Base-by-base conservation (phyloP, 2,888 invertebrate genomes). In the Apodemia duryi region DNA sequence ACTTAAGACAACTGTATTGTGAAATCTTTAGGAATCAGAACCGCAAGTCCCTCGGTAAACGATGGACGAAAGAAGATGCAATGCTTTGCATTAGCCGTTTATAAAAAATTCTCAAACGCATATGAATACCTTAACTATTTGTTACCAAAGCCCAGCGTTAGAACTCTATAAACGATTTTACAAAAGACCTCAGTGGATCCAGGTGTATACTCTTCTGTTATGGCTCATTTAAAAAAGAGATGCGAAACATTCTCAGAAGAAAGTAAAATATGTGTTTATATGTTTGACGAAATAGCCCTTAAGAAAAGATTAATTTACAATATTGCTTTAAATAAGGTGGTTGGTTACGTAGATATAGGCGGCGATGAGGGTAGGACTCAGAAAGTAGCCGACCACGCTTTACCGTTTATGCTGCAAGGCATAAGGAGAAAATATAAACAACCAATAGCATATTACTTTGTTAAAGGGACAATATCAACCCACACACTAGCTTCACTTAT, bases 361-460 rank as follows among this genome's bases (percentile, higher is more conserved):
- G 21, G 21, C 21, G 21, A 21, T 21, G 21, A 21, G 21, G 21
- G 21, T 21, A 21, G 21, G 21, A 21, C 21, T 21, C 21, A 21
- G 21, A 21, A 21, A 21, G 21, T 21, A 21, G 21, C 21, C 21
- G 21, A 21, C 21, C 21, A 21, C 21, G 21, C 69, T 13, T 61
- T 72, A 2, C 71, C 72, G 0, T 72, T 72, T 65, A 70, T 72
- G 70, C 28, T 73, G 2, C 72, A 71, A 66, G 74, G 71, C 2
- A 2, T 73, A 28, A 38, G 52, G 21, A 63, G 51, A 65, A 73
- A 72, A 61, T 65, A 67, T 29, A 73, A 73, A n/a, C 71, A 71
- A 60, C 73, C 72, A 6, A 46, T 71, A 28, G 70, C 71, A n/a
- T 70, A 67, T 65, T 74, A 71, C 60, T 73, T 74, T 68, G 67